phyloP scores from a whole-genome alignment of 92 coral and sea anemone species.

The Blastomussa wellsi region DNA sequence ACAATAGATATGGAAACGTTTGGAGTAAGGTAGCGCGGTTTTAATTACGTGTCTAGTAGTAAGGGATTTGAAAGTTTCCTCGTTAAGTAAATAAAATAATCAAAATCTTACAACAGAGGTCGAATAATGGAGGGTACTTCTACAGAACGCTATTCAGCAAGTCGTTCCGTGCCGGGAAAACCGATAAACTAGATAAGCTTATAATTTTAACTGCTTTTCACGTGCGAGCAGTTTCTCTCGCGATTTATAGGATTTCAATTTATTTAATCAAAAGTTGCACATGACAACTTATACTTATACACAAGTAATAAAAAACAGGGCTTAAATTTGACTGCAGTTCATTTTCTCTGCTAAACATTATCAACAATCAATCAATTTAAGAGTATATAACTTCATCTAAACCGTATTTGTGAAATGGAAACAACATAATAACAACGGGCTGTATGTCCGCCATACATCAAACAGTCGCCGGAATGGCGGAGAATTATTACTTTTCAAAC shows the following conservation, averaged over 20 bases:
- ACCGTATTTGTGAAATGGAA: background rate
- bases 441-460: background rate
- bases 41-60: too few species aligned
- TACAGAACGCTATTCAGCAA: background rate
- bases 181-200: background rate
- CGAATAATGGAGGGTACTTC: background rate
- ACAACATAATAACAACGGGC: background rate
- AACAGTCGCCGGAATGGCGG: background rate
- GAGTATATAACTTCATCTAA: background rate
- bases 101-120: background rate
- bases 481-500: background rate
- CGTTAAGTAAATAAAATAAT: too few species aligned
- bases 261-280: background rate
- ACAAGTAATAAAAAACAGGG: too few species aligned
- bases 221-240: background rate
- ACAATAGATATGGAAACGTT: too few species aligned
- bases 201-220: background rate
- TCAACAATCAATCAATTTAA: background rate
- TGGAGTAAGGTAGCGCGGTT: background rate
- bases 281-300: background rate
- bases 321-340: background rate
- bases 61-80: too few species aligned
- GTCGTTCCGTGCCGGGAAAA: background rate
- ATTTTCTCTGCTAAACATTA: background rate
- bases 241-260: background rate